phyloP scores from a whole-genome alignment of 1,140 invertebrate genomes.

The Proales similis region DNA sequence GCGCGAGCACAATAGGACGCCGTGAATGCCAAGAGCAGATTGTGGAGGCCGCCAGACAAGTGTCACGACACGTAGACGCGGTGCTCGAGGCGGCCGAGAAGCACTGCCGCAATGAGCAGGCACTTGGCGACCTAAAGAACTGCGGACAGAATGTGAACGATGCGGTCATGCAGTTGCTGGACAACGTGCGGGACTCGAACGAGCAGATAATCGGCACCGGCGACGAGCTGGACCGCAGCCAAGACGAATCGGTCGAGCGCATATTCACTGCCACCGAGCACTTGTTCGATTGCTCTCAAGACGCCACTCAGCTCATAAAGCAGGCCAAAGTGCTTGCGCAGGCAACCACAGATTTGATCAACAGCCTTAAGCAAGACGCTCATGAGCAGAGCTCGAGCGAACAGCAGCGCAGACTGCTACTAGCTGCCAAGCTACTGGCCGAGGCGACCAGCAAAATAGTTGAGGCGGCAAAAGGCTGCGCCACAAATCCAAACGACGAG shows the following conservation, averaged over 20 bases:
- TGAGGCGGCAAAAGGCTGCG: conserved; percentile 85
- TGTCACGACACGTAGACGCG: conserved; percentile 79
- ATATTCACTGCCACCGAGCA: conserved; percentile 83
- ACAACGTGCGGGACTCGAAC: neutral
- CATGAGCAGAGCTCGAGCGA: conserved; percentile 70
- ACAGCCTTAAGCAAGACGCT: conserved; percentile 85
- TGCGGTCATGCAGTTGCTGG: conserved; percentile 5
- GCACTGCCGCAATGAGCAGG: conserved; percentile 7
- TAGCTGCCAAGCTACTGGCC: conserved; percentile 73
- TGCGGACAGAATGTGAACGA: conserved; percentile 26
- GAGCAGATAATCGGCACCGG: conserved; percentile 9
- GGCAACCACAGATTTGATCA: conserved; percentile 81
- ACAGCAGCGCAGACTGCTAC: conserved; percentile 75
- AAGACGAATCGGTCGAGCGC: conserved; percentile 77
- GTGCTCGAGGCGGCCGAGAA: conserved; percentile 75
- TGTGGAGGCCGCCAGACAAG: conserved; percentile 81
- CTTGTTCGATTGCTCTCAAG: conserved; percentile 70
- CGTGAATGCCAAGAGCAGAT: conserved; percentile 87
- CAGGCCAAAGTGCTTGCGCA: conserved; percentile 84
- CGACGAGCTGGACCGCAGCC: conserved; percentile 42
- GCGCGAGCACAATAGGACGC: conserved; percentile 68
- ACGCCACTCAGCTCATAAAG: conserved; percentile 81
- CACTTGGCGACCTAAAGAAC: conserved; percentile 3
- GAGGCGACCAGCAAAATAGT: conserved; percentile 92
- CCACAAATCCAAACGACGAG: conserved; percentile 72